Evolutionary conservation across 2,888 invertebrate genomes (phyloP).

Genomic region (Laspeyria flexula): DNA sequence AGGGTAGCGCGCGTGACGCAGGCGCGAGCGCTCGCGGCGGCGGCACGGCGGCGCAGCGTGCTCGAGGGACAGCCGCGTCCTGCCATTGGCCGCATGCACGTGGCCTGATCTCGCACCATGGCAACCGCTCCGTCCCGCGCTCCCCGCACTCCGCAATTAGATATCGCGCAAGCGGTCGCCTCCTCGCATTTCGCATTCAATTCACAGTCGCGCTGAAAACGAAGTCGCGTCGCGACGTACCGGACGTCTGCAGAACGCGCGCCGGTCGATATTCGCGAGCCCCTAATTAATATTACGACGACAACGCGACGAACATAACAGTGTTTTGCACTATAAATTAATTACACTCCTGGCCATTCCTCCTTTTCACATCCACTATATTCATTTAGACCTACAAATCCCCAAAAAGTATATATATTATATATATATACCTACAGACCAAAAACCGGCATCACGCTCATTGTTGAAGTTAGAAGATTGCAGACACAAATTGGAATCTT

Average conservation of each 20-base stretch:
- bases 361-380: conserved; percentile 7
- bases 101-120: conserved; percentile 93
- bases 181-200: conserved; percentile 32
- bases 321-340: conserved; percentile 25
- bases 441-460: background rate
- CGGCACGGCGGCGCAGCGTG: conserved; percentile 45
- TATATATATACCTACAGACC: background rate
- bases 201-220: conserved; percentile 38
- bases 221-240: conserved; percentile 38
- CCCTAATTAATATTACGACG: conserved; percentile 43
- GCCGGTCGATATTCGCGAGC: conserved; percentile 66
- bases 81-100: conserved; percentile 89
- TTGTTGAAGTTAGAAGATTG: background rate
- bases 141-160: conserved; percentile 45
- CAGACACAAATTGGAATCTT: conserved; percentile 24
- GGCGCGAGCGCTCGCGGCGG: conserved; percentile 18
- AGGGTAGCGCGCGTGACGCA: conserved; percentile 5
- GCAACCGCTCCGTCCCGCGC: conserved; percentile 73
- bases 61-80: conserved; percentile 42
- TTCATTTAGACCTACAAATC: background rate
- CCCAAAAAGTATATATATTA: background rate
- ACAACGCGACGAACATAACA: conserved; percentile 24
- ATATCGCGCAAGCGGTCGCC: conserved; percentile 51
- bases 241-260: conserved; percentile 29
- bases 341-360: conserved; percentile 12